A percentile compares a stretch with the other conserved stretches of the same genome.
These are phyloP conservation scores for Corythornis madagascariensis DNA, from an alignment of 2,113 vertebrate species.

Conservation along the genomic window DNA sequence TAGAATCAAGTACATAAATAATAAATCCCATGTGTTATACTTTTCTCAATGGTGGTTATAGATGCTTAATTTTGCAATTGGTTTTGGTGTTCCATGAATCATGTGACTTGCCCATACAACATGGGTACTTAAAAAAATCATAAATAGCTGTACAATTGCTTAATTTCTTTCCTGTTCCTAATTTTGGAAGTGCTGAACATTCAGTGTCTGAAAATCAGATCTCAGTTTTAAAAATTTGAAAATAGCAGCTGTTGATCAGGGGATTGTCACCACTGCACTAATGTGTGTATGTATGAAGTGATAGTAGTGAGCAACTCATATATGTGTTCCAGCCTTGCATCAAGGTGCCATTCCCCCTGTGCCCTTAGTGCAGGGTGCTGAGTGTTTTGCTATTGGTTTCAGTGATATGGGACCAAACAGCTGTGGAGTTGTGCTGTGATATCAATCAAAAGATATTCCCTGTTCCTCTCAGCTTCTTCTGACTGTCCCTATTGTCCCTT, in stretches of 20 bases:
- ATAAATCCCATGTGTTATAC: not conserved
- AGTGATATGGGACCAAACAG: not conserved
- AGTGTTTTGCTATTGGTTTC: not conserved
- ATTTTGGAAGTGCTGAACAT: not conserved
- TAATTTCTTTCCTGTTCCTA: not conserved
- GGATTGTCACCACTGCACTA: not conserved
- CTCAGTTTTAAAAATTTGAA: not conserved
- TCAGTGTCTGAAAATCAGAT: not conserved
- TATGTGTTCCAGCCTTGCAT: not conserved
- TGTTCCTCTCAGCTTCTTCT: not conserved
- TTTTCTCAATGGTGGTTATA: not conserved
- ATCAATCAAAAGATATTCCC: not conserved
- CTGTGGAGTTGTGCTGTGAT: not conserved
- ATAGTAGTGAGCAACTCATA: not conserved
- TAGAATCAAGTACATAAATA: not conserved
- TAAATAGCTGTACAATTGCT: not conserved
- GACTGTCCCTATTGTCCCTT: not conserved
- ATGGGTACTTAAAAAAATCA: not conserved
- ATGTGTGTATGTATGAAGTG: not conserved
- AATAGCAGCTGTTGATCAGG: not conserved
- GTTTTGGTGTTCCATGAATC: not conserved
- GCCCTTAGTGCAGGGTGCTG: too few relatives aligned
- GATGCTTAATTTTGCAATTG: not conserved
- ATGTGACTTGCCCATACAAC: not conserved
- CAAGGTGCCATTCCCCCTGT: rapidly evolving